Percentiles rank a stretch among this genome's conserved stretches.
phyloP scores from a whole-genome alignment of 1,140 invertebrate genomes.

The Heliconius melpomene region DNA sequence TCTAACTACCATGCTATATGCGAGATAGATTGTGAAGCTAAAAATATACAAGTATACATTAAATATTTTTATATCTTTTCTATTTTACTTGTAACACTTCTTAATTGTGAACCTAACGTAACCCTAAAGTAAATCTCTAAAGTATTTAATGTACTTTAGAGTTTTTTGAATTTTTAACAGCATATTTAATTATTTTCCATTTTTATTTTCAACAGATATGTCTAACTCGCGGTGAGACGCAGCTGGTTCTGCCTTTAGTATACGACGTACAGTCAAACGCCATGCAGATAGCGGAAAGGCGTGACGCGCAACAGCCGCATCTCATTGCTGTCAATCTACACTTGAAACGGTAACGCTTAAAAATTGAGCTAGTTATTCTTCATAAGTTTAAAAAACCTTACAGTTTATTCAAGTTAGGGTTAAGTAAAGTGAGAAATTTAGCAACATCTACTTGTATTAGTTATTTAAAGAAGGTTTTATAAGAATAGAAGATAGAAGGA shows the following conservation, averaged over 20 bases:
- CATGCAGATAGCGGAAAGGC: slow-evolving; percentile 91
- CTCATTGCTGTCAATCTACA: slow-evolving; percentile 74
- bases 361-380: background rate
- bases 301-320: slow-evolving; percentile 81
- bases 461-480: too few species aligned
- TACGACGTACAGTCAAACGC: slow-evolving; percentile 93
- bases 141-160: too few species aligned
- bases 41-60: too few species aligned
- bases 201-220: slow-evolving; percentile 84
- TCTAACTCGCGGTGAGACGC: slow-evolving; percentile 91
- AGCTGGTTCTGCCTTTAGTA: slow-evolving; percentile 92
- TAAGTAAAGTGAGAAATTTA: background rate
- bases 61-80: too few species aligned
- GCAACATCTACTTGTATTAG: too few species aligned
- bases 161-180: too few species aligned
- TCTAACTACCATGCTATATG: too few species aligned
- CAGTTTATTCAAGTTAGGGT: background rate
- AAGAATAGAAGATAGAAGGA: too few species aligned
- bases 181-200: slow-evolving; percentile 12
- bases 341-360: slow-evolving; percentile 66
- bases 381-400: background rate
- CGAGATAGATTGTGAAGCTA: too few species aligned
- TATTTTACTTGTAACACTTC: too few species aligned
- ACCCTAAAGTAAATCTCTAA: too few species aligned
- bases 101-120: too few species aligned